Conservation (phyloP, 2,888 invertebrate genomes). For the Syritta pipiens region DNA sequence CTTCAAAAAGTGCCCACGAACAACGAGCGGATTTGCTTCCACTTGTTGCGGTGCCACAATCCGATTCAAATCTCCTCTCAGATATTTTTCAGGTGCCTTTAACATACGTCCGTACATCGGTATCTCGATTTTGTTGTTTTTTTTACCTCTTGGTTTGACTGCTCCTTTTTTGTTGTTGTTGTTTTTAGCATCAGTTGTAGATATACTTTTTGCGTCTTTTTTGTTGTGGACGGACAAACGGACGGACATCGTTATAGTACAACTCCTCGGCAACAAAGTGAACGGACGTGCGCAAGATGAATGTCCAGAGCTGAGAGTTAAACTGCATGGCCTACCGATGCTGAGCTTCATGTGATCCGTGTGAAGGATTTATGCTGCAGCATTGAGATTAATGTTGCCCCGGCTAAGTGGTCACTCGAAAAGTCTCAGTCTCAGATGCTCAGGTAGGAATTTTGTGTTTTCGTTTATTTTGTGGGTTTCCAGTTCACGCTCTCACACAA, state of each 20-base stretch:
- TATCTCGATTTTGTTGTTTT: slow-evolving; percentile 17
- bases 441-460: slow-evolving; percentile 1
- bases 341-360: slow-evolving; percentile 55
- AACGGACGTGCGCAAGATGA: slow-evolving; percentile 49
- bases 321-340: slow-evolving; percentile 52
- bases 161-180: no score
- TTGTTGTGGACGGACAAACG: slow-evolving; percentile 21
- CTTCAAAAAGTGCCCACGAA: not conserved
- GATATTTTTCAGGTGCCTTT: slow-evolving; percentile 61
- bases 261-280: slow-evolving; percentile 46
- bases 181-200: slow-evolving; percentile 11
- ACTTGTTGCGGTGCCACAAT: slow-evolving; percentile 57
- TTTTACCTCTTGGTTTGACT: no score
- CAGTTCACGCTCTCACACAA: slow-evolving; percentile 45
- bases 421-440: not conserved
- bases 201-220: not conserved
- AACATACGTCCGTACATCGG: slow-evolving; percentile 43
- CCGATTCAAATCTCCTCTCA: slow-evolving; percentile 62
- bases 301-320: slow-evolving; percentile 49
- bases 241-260: no score
- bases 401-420: slow-evolving; percentile 57
- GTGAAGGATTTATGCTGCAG: slow-evolving; percentile 61
- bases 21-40: slow-evolving; percentile 46
- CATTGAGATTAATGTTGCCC: slow-evolving; percentile 43
- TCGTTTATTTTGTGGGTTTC: slow-evolving; percentile 7